Evolutionary conservation across 2,113 vertebrate genomes (phyloP).

Genomic region (Pitta sordida): DNA sequence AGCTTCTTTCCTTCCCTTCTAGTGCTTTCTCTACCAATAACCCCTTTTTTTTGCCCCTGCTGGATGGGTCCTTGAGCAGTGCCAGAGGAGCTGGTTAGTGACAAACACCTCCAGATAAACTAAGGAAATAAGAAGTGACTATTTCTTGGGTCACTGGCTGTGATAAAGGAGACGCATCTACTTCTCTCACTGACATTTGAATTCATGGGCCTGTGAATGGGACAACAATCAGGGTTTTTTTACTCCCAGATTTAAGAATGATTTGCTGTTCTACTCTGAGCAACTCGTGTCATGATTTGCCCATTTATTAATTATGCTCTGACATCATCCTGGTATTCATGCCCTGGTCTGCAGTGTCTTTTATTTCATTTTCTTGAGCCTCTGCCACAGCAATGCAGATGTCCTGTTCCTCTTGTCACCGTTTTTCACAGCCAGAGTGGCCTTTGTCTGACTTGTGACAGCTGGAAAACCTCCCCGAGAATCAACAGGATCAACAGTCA

Average conservation of each 20-base stretch:
- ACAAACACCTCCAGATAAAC: neutral
- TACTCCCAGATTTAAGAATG: neutral
- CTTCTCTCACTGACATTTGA: neutral
- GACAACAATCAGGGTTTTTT: neutral
- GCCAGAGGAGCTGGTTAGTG: neutral
- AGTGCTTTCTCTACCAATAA: neutral
- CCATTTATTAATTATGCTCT: neutral
- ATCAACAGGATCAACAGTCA: neutral
- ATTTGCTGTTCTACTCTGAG: neutral
- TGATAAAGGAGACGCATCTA: neutral
- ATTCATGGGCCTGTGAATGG: neutral
- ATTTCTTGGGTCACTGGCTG: neutral
- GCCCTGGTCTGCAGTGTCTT: neutral
- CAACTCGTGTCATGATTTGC: neutral
- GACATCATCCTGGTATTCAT: neutral
- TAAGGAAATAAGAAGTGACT: neutral
- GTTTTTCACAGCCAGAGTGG: neutral
- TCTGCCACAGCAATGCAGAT: neutral
- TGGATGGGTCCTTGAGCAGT: neutral
- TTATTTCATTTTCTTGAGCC: neutral
- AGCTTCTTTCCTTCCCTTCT: neutral
- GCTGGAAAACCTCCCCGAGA: neutral
- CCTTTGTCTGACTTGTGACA: neutral
- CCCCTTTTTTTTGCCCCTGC: neutral
- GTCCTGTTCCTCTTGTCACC: neutral